Percentiles rank a stretch among this genome's conserved stretches.
Evolutionary conservation across 2,888 invertebrate species (phyloP).

Genomic region (Protodeltote pygarga): DNA sequence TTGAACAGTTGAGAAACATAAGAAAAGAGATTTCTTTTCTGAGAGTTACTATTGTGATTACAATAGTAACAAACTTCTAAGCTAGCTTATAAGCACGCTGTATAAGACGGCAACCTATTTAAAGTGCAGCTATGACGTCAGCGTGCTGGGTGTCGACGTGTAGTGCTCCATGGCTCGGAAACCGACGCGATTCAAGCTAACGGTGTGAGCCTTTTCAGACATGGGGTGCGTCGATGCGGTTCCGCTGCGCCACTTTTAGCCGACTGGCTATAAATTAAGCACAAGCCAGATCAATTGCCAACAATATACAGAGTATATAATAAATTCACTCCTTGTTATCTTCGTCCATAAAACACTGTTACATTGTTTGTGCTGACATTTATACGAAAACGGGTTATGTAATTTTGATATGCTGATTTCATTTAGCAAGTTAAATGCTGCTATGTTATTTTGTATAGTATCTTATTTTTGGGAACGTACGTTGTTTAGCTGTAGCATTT

Average conservation of each 20-base stretch:
- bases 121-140: conserved; percentile 47
- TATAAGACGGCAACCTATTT: conserved; percentile 48
- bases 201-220: conserved; percentile 40
- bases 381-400: conserved; percentile 29
- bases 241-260: conserved; percentile 34
- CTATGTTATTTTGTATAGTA: conserved; percentile 1
- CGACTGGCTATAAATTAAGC: conserved; percentile 38
- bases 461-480: conserved; percentile 16
- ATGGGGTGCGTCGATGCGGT: conserved; percentile 30
- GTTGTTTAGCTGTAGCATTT: conserved; percentile 21
- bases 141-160: conserved; percentile 34
- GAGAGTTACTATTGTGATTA: conserved; percentile 1
- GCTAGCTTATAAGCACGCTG: conserved; percentile 30
- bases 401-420: conserved; percentile 41
- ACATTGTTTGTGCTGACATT: conserved; percentile 40
- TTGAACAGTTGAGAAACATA: conserved; percentile 25
- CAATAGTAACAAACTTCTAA: conserved; percentile 18
- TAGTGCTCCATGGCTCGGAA: conserved; percentile 49
- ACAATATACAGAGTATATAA: conserved; percentile 33
- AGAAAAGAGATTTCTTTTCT: too few relatives aligned
- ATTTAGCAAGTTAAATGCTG: conserved; percentile 20
- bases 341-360: conserved; percentile 39
- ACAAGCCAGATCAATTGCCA: conserved; percentile 38
- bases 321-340: conserved; percentile 46
- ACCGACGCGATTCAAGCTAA: conserved; percentile 42